Evolutionary conservation across 2,888 invertebrate genomes (phyloP), one percentile per base, ranked within the genome.

Genomic region (Thymelicus sylvestris): DNA sequence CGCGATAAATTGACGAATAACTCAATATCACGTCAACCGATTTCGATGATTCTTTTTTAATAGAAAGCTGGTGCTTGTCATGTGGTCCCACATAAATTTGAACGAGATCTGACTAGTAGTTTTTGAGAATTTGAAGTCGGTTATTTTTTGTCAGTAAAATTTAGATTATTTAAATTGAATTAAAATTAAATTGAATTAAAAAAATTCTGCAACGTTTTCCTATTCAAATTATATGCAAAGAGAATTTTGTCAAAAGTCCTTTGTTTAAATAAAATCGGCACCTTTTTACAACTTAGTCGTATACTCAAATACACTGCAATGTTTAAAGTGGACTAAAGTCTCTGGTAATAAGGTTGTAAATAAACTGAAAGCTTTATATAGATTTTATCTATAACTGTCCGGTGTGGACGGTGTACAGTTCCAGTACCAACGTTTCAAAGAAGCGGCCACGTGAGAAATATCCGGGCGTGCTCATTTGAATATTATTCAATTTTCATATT

Each of bases 401-500:
- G 70, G 41, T 66, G 47, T 67, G 67, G 48, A n/a, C n/a, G n/a
- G n/a, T n/a, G n/a, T 65, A 69, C 72, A 62, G 59, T 71, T 68
- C 73, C 73, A 73, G 72, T 73, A 59, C 66, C 67, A 72, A 69
- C 72, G 68, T 70, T 79, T 77, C 78, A 80, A 75, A 74, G 79
- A 76, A 78, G 69, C 67, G 50, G 64, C 67, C 75, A 76, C 70
- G 78, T 77, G 76, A 77, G 78, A 79, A 77, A 75, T 76, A 75
- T 72, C 75, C 71, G 73, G 74, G 61, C 74, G 63, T 39, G 69
- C 74, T 76, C 73, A 78, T 79, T 78, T 79, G 74, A 77, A 78
- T 78, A 75, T 77, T 75, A 76, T 75, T 79, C 77, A 78, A 82
- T 86, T 70, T 88, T 86, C 84, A 86, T 84, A 85, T 81, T 83